Conservation (phyloP, 2,888 invertebrate genomes). For the Alsophila aescularia region DNA sequence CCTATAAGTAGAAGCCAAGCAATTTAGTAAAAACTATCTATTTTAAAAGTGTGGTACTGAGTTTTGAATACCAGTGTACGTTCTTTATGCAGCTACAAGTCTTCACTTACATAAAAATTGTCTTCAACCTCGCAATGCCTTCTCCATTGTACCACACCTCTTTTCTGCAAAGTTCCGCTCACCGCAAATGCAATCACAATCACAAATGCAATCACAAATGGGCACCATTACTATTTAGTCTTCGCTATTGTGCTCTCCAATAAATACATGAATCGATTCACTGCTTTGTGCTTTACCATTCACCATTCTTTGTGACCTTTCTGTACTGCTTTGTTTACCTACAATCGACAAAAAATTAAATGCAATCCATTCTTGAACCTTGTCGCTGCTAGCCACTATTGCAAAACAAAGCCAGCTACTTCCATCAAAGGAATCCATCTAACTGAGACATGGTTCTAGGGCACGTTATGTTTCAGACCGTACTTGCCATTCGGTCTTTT, state of each 20-base stretch:
- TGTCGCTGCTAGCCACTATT: neutral
- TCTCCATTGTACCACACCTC: constrained; percentile 6
- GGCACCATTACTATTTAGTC: constrained; percentile 30
- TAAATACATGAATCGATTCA: constrained; percentile 54
- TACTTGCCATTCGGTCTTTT: constrained; percentile 8
- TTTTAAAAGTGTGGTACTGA: too few species aligned
- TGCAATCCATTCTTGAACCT: neutral
- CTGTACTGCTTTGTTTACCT: constrained; percentile 5
- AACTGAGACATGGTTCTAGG: constrained; percentile 5
- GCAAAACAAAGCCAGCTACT: neutral
- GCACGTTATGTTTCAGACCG: neutral
- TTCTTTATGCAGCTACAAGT: too few species aligned
- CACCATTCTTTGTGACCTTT: constrained; percentile 21
- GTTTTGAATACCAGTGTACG: too few species aligned
- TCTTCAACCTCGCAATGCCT: neutral
- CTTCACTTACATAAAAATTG: too few species aligned
- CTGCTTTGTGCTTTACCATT: constrained; percentile 48
- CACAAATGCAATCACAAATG: constrained; percentile 61
- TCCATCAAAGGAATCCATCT: neutral
- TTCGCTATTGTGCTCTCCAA: constrained; percentile 60
- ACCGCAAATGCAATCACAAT: constrained; percentile 64
- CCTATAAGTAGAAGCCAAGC: too few species aligned
- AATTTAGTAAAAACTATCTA: too few species aligned
- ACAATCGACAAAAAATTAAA: neutral
- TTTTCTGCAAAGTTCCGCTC: constrained; percentile 32